Percentiles rank a stretch among this genome's conserved stretches.
Conservation (phyloP, 2,113 vertebrate species). For the Trichechus manatus region DNA sequence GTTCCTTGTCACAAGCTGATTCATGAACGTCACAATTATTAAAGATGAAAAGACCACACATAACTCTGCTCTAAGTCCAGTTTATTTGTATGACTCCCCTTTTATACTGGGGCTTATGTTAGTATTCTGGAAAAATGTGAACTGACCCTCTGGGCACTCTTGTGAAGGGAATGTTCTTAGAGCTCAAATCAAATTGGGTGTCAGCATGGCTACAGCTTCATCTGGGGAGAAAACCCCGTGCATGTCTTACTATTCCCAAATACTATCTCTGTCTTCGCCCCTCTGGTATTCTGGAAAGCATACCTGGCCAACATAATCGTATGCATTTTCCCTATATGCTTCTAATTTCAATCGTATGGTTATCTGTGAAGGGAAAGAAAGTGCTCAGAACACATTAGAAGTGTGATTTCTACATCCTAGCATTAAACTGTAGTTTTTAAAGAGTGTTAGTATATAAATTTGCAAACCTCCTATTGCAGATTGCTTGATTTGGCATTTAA, state of each 20-base stretch:
- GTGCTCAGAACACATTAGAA: not conserved
- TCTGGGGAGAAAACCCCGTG: not conserved
- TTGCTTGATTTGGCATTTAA: constrained; percentile 95
- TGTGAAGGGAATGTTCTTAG: not conserved
- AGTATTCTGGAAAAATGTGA: not conserved
- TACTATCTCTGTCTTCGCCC: not conserved
- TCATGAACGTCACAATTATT: not conserved
- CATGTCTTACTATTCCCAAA: not conserved
- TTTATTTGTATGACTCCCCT: not conserved
- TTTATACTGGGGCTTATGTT: not conserved
- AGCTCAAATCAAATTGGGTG: not conserved
- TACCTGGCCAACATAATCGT: not conserved
- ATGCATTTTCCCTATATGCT: not conserved
- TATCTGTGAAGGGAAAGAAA: not conserved
- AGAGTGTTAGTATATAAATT: constrained; percentile 80
- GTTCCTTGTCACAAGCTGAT: not conserved
- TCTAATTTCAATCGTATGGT: not conserved
- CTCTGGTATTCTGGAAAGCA: not conserved
- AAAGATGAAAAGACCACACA: not conserved
- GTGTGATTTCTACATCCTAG: constrained; percentile 46
- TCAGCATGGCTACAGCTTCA: not conserved
- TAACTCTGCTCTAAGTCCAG: not conserved
- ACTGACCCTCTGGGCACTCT: not conserved
- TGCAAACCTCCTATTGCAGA: constrained; percentile 94
- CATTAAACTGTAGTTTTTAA: constrained; percentile 46